Evolutionary conservation across 2,113 vertebrate genomes (phyloP).

Genomic region (Notechis scutatus): DNA sequence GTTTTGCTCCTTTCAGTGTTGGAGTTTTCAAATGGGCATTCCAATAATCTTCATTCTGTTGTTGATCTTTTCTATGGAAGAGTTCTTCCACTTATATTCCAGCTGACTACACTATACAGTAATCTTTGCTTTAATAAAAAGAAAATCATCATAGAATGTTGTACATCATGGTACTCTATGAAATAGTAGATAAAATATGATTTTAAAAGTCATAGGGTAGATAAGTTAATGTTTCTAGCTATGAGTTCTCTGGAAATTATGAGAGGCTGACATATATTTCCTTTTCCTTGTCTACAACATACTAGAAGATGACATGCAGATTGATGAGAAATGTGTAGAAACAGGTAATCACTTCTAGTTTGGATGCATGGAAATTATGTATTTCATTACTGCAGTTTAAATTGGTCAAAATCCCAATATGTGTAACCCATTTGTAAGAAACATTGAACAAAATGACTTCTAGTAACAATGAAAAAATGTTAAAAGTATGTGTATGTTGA

Average conservation of each 20-base stretch:
- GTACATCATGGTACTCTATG: not conserved
- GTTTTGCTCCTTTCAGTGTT: not conserved
- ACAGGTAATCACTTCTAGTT: conserved; percentile 77
- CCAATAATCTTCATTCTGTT: not conserved
- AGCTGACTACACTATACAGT: not conserved
- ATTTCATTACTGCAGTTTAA: conserved; percentile 2
- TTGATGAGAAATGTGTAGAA: conserved; percentile 91
- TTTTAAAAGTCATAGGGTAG: not conserved
- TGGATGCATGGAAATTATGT: not conserved
- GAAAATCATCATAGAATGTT: not conserved
- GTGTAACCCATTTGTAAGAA: not conserved
- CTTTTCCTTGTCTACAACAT: conserved; percentile 39
- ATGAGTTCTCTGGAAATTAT: conserved; percentile 8
- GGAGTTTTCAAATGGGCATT: not conserved
- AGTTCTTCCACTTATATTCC: not conserved
- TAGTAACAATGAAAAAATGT: not conserved
- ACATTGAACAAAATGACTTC: not conserved
- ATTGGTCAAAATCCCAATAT: not conserved
- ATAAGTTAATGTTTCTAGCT: not conserved
- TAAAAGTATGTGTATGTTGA: not conserved
- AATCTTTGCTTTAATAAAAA: conserved; percentile 9
- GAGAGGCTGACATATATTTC: not conserved
- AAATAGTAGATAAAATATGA: conserved; percentile 19
- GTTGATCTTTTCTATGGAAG: not conserved
- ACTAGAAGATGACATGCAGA: conserved; percentile 85